These are phyloP conservation scores for Drosophila lacertosa DNA, from an alignment of 1,140 invertebrate species.

Conservation along the genomic window DNA sequence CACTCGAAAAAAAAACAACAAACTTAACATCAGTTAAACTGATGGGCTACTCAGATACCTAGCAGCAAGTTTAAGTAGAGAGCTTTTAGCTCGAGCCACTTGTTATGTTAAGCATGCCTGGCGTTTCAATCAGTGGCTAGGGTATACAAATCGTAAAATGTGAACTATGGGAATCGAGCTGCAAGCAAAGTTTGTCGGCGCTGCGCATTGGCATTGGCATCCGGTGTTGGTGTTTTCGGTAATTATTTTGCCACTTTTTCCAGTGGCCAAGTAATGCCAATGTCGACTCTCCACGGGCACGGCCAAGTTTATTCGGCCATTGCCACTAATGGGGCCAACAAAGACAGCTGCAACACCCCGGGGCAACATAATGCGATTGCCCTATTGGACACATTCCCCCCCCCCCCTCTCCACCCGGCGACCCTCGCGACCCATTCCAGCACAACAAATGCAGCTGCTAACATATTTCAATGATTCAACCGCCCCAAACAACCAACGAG, in stretches of 20 bases:
- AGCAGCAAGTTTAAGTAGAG: background rate
- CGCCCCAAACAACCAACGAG: background rate
- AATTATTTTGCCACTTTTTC: slow-evolving; percentile 75
- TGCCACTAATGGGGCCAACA: slow-evolving; percentile 20
- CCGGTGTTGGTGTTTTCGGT: slow-evolving; percentile 39
- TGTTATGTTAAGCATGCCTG: no score
- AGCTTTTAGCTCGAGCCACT: no score
- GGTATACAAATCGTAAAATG: slow-evolving; percentile 17
- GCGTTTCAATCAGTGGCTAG: no score
- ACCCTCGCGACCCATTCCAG: background rate
- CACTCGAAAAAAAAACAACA: no score
- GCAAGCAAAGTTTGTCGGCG: slow-evolving; percentile 23
- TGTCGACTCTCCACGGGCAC: background rate
- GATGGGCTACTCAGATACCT: slow-evolving; percentile 5
- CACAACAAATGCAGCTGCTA: slow-evolving; percentile 38
- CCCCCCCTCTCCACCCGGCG: background rate
- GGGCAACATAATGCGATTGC: slow-evolving; percentile 38
- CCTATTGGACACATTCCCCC: background rate
- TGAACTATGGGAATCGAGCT: slow-evolving; percentile 16
- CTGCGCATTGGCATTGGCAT: slow-evolving; percentile 6
- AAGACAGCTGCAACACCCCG: slow-evolving; percentile 19
- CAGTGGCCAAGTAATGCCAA: slow-evolving; percentile 25
- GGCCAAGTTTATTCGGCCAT: slow-evolving; percentile 27
- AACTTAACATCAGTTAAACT: no score
- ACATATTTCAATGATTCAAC: slow-evolving; percentile 33